These are phyloP conservation scores for Catajapyx aquilonaris DNA, from an alignment of 1,140 invertebrate genomes.

Conservation along the genomic window DNA sequence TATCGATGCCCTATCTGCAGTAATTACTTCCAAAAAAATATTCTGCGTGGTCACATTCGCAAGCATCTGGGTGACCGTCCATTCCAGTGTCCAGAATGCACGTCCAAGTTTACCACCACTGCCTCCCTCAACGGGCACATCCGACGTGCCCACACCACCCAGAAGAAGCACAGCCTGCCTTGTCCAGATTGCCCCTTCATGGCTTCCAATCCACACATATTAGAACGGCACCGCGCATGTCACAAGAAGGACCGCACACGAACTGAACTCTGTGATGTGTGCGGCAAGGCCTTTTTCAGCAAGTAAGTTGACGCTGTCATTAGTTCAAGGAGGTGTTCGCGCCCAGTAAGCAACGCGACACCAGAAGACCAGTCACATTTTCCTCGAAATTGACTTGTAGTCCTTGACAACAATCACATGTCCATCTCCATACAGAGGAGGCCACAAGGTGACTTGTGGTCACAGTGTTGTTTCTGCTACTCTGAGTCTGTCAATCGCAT, in stretches of 20 bases:
- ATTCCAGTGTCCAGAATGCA: slow-evolving; percentile 26
- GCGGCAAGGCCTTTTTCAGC: slow-evolving; percentile 32
- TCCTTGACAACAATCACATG: too few species aligned
- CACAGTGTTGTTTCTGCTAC: too few species aligned
- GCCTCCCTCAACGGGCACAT: too few species aligned
- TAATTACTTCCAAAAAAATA: slow-evolving; percentile 6
- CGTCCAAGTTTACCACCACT: slow-evolving; percentile 24
- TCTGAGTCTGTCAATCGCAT: too few species aligned
- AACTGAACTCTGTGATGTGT: slow-evolving; percentile 31
- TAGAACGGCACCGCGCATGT: background rate
- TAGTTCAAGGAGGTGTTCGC: too few species aligned
- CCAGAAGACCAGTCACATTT: too few species aligned
- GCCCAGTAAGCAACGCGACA: too few species aligned
- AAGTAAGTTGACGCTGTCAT: slow-evolving; percentile 37
- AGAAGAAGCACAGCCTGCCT: too few species aligned
- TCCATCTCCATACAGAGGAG: too few species aligned
- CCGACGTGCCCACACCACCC: too few species aligned
- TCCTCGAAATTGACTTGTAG: too few species aligned
- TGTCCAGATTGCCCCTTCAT: background rate
- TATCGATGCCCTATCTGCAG: background rate
- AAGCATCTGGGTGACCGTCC: slow-evolving; percentile 26
- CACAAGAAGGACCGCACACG: slow-evolving; percentile 7
- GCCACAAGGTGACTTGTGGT: too few species aligned
- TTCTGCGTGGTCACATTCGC: slow-evolving; percentile 26
- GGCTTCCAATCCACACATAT: background rate